These are phyloP conservation scores for Drosophila suzukii DNA, from an alignment of 1,140 invertebrate species.

Conservation along the genomic window DNA sequence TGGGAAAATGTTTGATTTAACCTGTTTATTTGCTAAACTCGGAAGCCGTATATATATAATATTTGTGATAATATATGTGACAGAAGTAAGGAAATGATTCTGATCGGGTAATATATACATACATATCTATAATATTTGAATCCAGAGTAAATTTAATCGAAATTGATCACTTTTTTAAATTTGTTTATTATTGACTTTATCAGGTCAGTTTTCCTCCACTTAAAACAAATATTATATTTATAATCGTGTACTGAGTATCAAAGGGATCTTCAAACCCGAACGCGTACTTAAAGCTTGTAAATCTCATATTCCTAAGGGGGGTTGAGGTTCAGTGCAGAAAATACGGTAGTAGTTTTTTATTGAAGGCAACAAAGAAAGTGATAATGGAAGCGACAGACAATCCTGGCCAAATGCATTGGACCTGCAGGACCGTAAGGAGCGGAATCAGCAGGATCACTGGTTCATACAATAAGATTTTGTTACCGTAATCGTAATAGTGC, in stretches of 20 bases:
- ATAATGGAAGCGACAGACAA: slow-evolving; percentile 20
- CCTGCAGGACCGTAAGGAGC: slow-evolving; percentile 30
- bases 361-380: slow-evolving; percentile 38
- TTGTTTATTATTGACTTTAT: background rate
- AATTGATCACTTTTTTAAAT: too few species aligned
- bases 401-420: slow-evolving; percentile 28
- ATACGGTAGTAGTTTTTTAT: slow-evolving; percentile 85
- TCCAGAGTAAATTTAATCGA: too few species aligned
- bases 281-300: slow-evolving; percentile 8
- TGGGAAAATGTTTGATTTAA: background rate
- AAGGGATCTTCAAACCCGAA: background rate
- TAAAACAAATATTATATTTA: background rate
- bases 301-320: slow-evolving; percentile 11
- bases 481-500: slow-evolving; percentile 23
- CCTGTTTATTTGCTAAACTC: background rate
- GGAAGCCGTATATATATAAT: background rate
- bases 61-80: background rate
- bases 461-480: slow-evolving; percentile 28
- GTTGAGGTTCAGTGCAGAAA: slow-evolving; percentile 82
- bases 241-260: background rate
- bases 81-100: background rate
- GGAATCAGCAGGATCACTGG: slow-evolving; percentile 29
- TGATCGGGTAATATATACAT: background rate
- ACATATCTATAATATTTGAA: too few species aligned
- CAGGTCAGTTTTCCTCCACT: background rate